phyloP scores from a whole-genome alignment of 2,797 vertebrate genomes.

The Pseudochaenichthys georgianus region DNA sequence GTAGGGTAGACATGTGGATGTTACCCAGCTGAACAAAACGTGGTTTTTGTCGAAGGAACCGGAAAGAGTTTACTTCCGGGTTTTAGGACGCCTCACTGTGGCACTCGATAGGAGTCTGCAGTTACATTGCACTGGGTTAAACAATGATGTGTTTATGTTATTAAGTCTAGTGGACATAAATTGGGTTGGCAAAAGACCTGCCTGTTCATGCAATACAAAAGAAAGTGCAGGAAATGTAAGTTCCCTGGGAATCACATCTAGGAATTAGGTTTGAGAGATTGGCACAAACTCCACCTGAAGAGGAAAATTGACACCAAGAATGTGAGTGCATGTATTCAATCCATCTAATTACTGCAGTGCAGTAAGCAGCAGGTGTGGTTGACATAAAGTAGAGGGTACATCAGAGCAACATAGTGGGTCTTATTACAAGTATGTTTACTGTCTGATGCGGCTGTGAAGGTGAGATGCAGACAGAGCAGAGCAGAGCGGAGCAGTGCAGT shows the following conservation, averaged over 20 bases:
- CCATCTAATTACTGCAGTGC: slow-evolving; percentile 38
- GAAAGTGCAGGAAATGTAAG: slow-evolving; percentile 6
- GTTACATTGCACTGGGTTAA: background rate
- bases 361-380: slow-evolving; percentile 54
- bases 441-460: slow-evolving; percentile 63
- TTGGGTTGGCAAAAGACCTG: background rate
- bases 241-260: slow-evolving; percentile 10
- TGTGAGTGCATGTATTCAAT: slow-evolving; percentile 4
- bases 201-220: background rate
- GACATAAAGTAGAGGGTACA: slow-evolving; percentile 38
- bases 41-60: no score
- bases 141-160: background rate
- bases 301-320: slow-evolving; percentile 4
- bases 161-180: background rate
- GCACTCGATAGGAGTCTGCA: background rate
- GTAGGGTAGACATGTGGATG: no score
- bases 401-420: slow-evolving; percentile 29
- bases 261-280: slow-evolving; percentile 28
- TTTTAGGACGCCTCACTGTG: no score
- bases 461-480: slow-evolving; percentile 62
- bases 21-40: no score
- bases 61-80: no score
- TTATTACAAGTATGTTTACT: slow-evolving; percentile 60
- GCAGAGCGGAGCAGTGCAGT: slow-evolving; percentile 58
- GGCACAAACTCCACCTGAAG: slow-evolving; percentile 8